Evolutionary conservation across 2,888 invertebrate species (phyloP).

Genomic region (Ischnura elegans): DNA sequence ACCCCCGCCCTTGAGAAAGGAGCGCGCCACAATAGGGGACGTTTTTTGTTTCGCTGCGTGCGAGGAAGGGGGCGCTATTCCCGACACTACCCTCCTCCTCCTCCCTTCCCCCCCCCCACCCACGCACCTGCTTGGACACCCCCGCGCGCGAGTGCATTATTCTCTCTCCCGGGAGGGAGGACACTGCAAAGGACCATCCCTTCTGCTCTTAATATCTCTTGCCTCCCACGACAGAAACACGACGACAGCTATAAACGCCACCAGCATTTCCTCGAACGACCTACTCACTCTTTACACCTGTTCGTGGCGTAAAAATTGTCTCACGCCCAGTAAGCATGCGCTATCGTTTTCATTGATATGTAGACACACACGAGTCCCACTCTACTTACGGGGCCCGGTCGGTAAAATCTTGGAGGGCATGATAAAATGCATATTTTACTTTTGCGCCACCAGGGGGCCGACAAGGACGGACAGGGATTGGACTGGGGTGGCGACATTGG

Average conservation of each 20-base stretch:
- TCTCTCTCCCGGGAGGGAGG: neutral
- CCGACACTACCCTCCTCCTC: neutral
- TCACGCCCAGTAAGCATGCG: no score
- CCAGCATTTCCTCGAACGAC: neutral
- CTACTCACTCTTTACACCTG: neutral
- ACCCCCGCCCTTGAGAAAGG: neutral
- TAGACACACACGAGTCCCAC: no score
- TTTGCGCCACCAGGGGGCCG: no score
- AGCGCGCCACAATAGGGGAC: neutral
- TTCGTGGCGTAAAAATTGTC: no score
- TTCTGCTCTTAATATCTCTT: neutral
- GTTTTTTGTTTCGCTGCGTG: neutral
- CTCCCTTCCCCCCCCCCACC: neutral
- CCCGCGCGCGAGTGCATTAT: no score
- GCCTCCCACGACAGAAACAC: neutral
- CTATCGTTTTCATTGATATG: no score
- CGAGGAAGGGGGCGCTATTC: neutral
- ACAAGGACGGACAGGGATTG: no score
- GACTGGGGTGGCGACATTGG: no score
- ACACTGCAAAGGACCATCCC: neutral
- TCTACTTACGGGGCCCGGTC: no score
- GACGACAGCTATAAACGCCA: neutral
- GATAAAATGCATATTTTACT: no score
- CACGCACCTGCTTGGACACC: neutral
- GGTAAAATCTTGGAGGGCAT: no score